These are phyloP conservation scores for Tillus elongatus DNA, from an alignment of 2,888 invertebrate species.

Conservation along the genomic window DNA sequence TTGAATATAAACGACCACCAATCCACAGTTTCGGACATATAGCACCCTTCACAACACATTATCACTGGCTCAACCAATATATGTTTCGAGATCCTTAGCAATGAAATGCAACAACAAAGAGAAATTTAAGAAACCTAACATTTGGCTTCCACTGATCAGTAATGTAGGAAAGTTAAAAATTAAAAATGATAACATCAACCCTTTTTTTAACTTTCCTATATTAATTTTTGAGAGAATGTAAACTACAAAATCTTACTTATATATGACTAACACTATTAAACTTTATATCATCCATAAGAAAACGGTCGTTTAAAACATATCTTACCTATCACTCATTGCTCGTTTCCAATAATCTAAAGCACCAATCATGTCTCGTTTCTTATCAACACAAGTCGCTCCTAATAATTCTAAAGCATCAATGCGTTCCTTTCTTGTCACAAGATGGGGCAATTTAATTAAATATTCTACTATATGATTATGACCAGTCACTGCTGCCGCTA, in stretches of 20 bases:
- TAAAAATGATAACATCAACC: neutral
- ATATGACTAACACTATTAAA: too few species aligned
- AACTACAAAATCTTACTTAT: conserved; percentile 1
- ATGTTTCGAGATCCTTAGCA: too few species aligned
- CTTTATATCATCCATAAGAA: too few species aligned
- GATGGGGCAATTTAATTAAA: conserved; percentile 62
- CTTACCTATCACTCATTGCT: conserved; percentile 79
- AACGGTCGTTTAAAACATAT: neutral
- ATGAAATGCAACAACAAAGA: too few species aligned
- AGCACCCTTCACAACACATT: too few species aligned
- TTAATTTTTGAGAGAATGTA: neutral
- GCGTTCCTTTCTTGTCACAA: conserved; percentile 67
- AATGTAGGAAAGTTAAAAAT: too few species aligned
- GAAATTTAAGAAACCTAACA: too few species aligned
- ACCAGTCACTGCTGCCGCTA: conserved; percentile 89
- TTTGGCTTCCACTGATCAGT: too few species aligned
- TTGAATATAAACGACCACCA: too few species aligned
- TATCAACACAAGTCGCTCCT: conserved; percentile 95
- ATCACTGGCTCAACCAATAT: too few species aligned
- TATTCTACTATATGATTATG: conserved; percentile 90
- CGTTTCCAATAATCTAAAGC: conserved; percentile 83
- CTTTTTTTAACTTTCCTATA: neutral
- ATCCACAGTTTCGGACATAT: too few species aligned
- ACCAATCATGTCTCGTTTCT: conserved; percentile 86
- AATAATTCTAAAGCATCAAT: conserved; percentile 86